Conservation (phyloP, 2,888 invertebrate species). For the Zygogramma bicolorata region DNA sequence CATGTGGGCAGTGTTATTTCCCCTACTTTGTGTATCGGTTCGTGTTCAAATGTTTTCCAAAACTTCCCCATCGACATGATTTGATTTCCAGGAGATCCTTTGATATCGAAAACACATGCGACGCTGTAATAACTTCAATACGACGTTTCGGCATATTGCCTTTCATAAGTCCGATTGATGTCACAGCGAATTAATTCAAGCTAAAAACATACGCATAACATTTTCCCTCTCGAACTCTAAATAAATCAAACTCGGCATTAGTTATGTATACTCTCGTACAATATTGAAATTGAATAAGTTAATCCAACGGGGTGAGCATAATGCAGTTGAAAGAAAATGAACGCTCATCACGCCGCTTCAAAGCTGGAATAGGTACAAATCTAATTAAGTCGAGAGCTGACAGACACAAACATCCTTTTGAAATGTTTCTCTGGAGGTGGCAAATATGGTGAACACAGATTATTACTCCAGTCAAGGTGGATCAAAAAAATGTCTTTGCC, state of each 20-base stretch:
- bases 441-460: too few relatives aligned
- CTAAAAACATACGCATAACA: neutral
- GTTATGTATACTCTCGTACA: neutral
- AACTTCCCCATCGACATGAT: too few relatives aligned
- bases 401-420: conserved; percentile 6
- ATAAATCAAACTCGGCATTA: neutral
- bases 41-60: too few relatives aligned
- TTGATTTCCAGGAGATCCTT: too few relatives aligned
- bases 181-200: neutral
- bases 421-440: neutral
- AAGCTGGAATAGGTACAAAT: conserved; percentile 13
- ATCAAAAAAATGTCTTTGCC: too few relatives aligned
- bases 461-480: too few relatives aligned
- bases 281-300: conserved; percentile 28
- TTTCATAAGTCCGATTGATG: too few relatives aligned
- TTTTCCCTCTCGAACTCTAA: neutral
- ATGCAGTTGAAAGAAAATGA: conserved; percentile 31
- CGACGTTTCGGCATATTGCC: too few relatives aligned
- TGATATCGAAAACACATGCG: too few relatives aligned
- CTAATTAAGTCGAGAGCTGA: conserved; percentile 28
- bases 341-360: conserved; percentile 5
- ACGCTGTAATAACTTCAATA: too few relatives aligned
- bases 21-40: too few relatives aligned
- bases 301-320: conserved; percentile 17
- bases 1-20: too few relatives aligned